phyloP scores from a whole-genome alignment of 2,113 vertebrate genomes.

The Forbesichthys papilliferus region DNA sequence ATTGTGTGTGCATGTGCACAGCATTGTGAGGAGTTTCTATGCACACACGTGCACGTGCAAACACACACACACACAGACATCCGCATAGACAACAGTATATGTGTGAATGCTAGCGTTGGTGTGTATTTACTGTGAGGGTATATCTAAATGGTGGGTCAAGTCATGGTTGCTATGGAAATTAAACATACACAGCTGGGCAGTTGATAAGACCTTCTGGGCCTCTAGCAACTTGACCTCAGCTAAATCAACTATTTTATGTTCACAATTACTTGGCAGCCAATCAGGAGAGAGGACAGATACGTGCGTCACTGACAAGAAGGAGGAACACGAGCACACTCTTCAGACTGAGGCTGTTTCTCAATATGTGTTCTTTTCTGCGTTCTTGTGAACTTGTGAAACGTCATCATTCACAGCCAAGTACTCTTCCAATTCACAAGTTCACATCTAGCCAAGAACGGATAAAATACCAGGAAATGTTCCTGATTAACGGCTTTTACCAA shows the following conservation, averaged over 20 bases:
- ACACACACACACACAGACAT: not conserved
- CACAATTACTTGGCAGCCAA: conserved; percentile 5
- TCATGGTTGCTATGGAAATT: conserved; percentile 57
- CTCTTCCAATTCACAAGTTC: too few species aligned
- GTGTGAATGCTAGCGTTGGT: not conserved
- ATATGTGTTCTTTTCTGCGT: too few species aligned
- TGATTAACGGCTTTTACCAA: too few species aligned
- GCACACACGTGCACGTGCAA: not conserved
- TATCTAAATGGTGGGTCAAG: conserved; percentile 41
- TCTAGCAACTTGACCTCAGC: conserved; percentile 40
- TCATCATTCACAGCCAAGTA: too few species aligned
- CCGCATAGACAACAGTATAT: not conserved
- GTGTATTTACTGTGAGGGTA: conserved; percentile 30
- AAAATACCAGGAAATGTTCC: too few species aligned
- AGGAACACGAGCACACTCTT: not conserved
- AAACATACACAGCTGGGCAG: conserved; percentile 57
- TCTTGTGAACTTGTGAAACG: too few species aligned
- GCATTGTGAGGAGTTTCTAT: not conserved
- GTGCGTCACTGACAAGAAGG: not conserved
- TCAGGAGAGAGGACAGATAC: conserved; percentile 2
- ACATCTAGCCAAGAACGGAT: too few species aligned
- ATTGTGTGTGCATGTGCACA: not conserved
- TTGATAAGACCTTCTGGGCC: conserved; percentile 36
- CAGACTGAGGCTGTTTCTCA: too few species aligned
- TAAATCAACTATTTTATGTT: conserved; percentile 8